These are phyloP conservation scores for Metaphire vulgaris DNA, from an alignment of 1,140 invertebrate genomes.

Conservation along the genomic window DNA sequence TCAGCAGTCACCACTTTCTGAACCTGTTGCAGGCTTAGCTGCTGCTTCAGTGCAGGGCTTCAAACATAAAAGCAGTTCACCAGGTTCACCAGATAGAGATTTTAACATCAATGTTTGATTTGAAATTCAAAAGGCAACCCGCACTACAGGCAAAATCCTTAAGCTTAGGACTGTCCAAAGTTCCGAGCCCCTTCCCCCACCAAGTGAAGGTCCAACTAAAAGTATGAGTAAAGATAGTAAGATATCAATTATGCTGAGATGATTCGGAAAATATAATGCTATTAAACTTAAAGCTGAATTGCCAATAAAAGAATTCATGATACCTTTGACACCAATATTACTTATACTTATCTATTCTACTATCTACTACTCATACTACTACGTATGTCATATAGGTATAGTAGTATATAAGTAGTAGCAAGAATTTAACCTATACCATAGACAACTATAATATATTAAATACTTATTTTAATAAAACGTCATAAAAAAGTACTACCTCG, in stretches of 20 bases:
- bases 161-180: background rate
- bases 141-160: background rate
- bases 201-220: background rate
- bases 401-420: background rate
- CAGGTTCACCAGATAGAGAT: background rate
- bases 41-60: constrained; percentile 8
- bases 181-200: constrained; percentile 31
- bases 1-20: constrained; percentile 25
- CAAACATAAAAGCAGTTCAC: background rate
- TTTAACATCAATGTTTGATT: background rate
- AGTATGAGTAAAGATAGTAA: background rate
- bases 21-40: background rate
- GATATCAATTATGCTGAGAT: too few relatives aligned
- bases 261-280: too few relatives aligned
- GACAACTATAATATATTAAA: background rate
- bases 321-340: too few relatives aligned
- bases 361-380: too few relatives aligned
- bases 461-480: background rate
- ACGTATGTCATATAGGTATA: too few relatives aligned
- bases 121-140: background rate
- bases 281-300: too few relatives aligned
- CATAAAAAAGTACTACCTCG: constrained; percentile 19
- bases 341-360: background rate
- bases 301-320: too few relatives aligned
- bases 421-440: background rate